Evolutionary conservation across 2,797 vertebrate species (phyloP), one percentile per base, ranked within the genome.

Genomic region (Acanthiza pusilla): DNA sequence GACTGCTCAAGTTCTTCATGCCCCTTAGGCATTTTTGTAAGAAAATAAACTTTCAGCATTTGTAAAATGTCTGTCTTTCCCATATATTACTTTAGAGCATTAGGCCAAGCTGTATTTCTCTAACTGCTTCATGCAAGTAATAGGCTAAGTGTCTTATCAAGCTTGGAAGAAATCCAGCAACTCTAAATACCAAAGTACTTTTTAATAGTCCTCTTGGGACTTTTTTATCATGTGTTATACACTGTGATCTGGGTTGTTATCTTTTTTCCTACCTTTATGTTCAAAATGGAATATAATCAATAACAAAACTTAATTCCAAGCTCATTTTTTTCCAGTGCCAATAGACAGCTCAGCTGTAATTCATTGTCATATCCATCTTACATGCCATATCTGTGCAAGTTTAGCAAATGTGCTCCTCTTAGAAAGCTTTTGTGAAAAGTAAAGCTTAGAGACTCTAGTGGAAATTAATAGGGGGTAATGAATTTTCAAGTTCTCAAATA

Each of bases 81-180:
- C 42, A 57, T 81, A 50, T 58, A 92, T 86, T 94, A 94, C 94
- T 96, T 92, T 94, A 86, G 19, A 60, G 34, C 72, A 55, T 72
- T 48, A 87, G 76, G 80, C 94, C 89, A 96, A 92, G 60, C 78
- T 92, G 10, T 94, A 90, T 96, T 94, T 94, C 93, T 67, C 29
- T 93, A 93, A 78, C 80, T 77, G 77, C 78, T 87, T 94, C 58
- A 47, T 82, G 58, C 55, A 96, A 70, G 73, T 90, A 87, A 92
- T 90, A 90, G 93, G 61, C 80, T 91, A 79, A 81, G 34, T 67
- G 66, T 95, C 82, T 86, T 80, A 94, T 42, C 11, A 36, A 85
- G 70, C 72, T 96, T 97, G 97, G 96, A 97, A 84, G 82, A 79
- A 94, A 67, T 89, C 60, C 91, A 97, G 38, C 34, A 34, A 86